Base-by-base conservation (phyloP, 2,888 invertebrate species). In the Theretra japonica region DNA sequence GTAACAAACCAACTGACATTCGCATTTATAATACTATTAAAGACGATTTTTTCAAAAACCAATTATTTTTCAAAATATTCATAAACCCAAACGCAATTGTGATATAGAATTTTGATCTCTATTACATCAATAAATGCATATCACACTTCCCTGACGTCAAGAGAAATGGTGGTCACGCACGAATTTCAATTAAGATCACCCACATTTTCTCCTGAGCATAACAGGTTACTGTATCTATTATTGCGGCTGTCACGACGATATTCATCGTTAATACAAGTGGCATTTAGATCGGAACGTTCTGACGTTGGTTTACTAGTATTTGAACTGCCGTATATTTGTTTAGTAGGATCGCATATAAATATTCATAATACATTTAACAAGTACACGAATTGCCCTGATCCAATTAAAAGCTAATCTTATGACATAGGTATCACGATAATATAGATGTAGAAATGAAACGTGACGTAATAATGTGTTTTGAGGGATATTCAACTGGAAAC, bases 91-190 rank as follows among this genome's bases (percentile, higher is more conserved):
- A n/a, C n/a, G n/a, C 53, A 53, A 5, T n/a, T 19, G n/a, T n/a
- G 53, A 6, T n/a, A 6, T n/a, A n/a, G n/a, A 53, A 53, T 53
- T 53, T 53, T 53, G 6, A 53, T 53, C 53, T 53, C n/a, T 53
- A 53, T 53, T 53, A 53, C 53, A 53, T 53, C 4, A 53, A 53
- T 53, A 53, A 5, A 53, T 53, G 53, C 53, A 53, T n/a, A 53
- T 53, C 17, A 53, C n/a, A 53, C 50, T 53, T 53, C 53, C 53
- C 25, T 17, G 17, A 58, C 58, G 17, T 25, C 17, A 58, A 58
- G 58, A 58, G 58, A 58, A 58, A 58, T 58, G 58, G 58, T 25
- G 23, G 15, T 58, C 58, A 25, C 58, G 58, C 58, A 58, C 58
- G 25, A 58, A 58, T 28, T 25, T 58, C 58, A 25, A 58, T 58